Conservation (phyloP, 1,140 invertebrate genomes). For the Brachionus plicatilis region DNA sequence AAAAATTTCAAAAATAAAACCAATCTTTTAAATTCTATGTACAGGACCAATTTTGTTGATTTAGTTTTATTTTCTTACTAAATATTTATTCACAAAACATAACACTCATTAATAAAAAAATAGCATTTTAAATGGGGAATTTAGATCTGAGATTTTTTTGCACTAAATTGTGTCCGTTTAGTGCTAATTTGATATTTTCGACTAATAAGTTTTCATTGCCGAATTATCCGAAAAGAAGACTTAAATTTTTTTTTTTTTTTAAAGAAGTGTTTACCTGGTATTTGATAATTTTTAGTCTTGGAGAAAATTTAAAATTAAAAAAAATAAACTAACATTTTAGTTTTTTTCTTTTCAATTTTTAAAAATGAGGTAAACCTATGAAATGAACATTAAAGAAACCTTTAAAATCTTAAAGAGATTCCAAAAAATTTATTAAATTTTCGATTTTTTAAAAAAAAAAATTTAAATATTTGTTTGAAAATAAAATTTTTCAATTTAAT, state of each 20-base stretch:
- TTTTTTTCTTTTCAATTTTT: not conserved
- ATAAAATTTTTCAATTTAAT: no score
- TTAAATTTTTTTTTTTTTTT: not conserved
- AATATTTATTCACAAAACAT: not conserved
- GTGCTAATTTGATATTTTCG: no score
- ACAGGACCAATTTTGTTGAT: not conserved
- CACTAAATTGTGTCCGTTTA: no score
- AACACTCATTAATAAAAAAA: no score
- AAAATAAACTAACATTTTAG: not conserved
- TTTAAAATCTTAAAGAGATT: not conserved
- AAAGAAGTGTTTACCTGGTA: not conserved
- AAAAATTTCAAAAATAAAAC: not conserved
- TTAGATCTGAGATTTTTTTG: no score
- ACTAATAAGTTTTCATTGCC: not conserved
- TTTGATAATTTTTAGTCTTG: not conserved
- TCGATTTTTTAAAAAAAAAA: no score
- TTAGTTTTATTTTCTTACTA: not conserved
- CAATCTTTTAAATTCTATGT: no score
- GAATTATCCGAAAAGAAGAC: not conserved
- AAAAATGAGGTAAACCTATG: not conserved
- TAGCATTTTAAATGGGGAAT: no score
- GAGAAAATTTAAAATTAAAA: not conserved
- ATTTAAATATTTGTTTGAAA: no score
- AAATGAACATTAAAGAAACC: not conserved
- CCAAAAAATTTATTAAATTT: no score